Base-by-base conservation (phyloP, 2,888 invertebrate species). In the Tachina fera region DNA sequence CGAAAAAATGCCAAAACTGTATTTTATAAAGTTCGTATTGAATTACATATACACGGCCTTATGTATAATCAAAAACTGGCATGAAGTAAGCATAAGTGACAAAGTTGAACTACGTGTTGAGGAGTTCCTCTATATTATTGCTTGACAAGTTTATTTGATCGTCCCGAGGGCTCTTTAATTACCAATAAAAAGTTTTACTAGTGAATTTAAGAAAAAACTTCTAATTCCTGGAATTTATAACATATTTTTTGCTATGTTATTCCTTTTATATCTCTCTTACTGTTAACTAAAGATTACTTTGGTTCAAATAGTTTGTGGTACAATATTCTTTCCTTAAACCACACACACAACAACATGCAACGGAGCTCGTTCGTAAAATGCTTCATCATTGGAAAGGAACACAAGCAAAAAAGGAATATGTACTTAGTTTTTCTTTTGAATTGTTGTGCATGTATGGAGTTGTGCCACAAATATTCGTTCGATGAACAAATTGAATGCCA, bases 401-500 rank as follows among this genome's bases (percentile, higher is more conserved):
- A 22, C 14, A 60, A 49, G n/a, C 6, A 10, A 43, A 16, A 61
- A 13, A 19, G 14, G 58, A 14, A 53, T 39, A 31, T 4, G 4
- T 4, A 49, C 41, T 14, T 19, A 65, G 11, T 58, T 68, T 74
- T 70, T 61, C 68, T 22, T 67, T 16, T 0, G 22, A 49, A 39
- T 51, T 60, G 51, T 49, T 60, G 31, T 67, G 53, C 22, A 51
- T 19, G 19, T 13, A n/a, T 63, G 43, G 22, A 41, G 43, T 60
- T 77, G 16, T 77, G 71, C 41, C 65, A 65, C 71, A 83, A 83
- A 83, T 83, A 74, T 77, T 71, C 77, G 72, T 60, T 77, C 77
- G 67, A 67, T 77, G 83, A 72, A 67, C 72, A 77, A 67, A 83
- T 77, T 77, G 76, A 71, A 83, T 77, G 58, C 58, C 71, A 77